Evolutionary conservation across 1,140 invertebrate species (phyloP).

Genomic region (Conus betulinus): DNA sequence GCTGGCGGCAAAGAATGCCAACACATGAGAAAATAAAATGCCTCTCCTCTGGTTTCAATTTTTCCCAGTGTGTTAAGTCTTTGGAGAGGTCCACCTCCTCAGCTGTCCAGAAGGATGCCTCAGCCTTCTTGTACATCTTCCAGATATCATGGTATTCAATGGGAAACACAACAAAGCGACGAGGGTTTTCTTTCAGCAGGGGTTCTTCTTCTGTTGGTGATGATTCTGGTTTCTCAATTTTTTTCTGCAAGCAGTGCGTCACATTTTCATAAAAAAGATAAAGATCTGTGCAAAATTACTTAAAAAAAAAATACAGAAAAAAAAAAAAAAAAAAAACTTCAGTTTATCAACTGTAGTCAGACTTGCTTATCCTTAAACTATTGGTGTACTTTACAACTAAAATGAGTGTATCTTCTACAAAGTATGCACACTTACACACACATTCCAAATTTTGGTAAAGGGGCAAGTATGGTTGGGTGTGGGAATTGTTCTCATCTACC

Average conservation of each 20-base stretch:
- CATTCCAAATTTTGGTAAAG: no score
- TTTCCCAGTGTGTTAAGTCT: constrained; percentile 91
- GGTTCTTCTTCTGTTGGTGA: constrained; percentile 84
- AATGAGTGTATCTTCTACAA: no score
- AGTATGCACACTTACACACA: no score
- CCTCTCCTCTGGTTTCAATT: constrained; percentile 88
- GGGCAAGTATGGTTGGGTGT: no score
- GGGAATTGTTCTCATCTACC: no score
- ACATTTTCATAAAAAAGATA: no score
- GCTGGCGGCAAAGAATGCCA: constrained; percentile 99
- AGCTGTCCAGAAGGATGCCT: constrained; percentile 98
- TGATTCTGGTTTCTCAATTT: not conserved
- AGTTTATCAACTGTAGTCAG: no score
- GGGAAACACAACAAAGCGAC: constrained; percentile 96
- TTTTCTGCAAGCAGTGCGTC: not conserved
- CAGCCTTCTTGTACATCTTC: constrained; percentile 99
- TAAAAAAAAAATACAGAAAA: no score
- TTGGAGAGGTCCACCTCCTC: constrained; percentile 88
- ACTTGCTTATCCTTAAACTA: no score
- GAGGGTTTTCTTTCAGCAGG: constrained; percentile 91
- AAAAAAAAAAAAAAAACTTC: no score
- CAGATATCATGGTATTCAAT: constrained; percentile 97
- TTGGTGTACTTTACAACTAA: no score
- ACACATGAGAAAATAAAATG: constrained; percentile 97
- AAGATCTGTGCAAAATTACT: no score